phyloP scores from a whole-genome alignment of 2,113 vertebrate genomes.

The Tonatia bakeri region DNA sequence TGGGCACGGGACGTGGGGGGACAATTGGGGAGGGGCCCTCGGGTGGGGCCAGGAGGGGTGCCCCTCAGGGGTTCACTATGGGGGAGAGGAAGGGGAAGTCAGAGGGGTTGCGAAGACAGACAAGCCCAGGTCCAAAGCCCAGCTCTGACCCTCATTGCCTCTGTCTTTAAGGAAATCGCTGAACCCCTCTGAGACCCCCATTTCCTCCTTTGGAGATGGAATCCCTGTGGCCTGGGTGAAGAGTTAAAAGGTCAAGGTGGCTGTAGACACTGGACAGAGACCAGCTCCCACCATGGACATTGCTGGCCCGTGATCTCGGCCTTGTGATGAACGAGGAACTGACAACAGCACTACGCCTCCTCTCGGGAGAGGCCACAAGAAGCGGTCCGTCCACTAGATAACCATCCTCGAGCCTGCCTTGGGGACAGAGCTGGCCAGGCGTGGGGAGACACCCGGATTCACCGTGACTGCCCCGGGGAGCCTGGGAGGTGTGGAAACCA shows the following conservation, averaged over 20 bases:
- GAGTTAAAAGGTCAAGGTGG: neutral
- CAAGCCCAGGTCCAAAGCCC: neutral
- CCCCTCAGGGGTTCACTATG: neutral
- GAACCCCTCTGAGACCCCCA: neutral
- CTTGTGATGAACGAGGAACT: neutral
- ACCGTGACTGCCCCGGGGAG: accelerated
- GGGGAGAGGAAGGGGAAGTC: neutral
- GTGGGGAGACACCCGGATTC: neutral
- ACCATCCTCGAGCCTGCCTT: neutral
- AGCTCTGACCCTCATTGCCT: neutral
- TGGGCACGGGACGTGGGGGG: neutral
- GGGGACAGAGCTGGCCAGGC: neutral
- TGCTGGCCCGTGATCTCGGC: accelerated
- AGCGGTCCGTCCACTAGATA: accelerated
- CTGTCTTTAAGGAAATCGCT: neutral
- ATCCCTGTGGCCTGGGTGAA: too few species aligned
- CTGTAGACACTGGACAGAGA: neutral
- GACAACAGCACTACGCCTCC: neutral
- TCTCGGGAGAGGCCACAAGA: neutral
- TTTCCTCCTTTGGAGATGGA: neutral
- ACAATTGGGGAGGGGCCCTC: accelerated
- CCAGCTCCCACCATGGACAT: accelerated
- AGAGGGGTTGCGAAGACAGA: neutral
- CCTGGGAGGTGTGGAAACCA: too few species aligned
- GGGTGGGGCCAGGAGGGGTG: neutral